Conservation (phyloP, 1,140 invertebrate genomes). For the Diploscapter pachys region DNA sequence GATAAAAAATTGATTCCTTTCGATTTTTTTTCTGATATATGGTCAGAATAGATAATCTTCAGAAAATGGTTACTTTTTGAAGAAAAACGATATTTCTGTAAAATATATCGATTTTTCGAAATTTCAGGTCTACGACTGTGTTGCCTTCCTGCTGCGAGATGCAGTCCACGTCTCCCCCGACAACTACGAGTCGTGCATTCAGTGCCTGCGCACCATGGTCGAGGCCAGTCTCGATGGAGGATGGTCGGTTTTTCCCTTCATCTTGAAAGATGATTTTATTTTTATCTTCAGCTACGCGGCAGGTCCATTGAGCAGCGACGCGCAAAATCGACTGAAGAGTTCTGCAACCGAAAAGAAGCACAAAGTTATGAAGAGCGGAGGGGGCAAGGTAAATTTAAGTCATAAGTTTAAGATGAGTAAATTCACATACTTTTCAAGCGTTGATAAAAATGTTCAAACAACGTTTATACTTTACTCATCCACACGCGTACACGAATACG, state of each 20-base stretch:
- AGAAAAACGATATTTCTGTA: too few relatives aligned
- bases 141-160: constrained; percentile 87
- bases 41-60: too few relatives aligned
- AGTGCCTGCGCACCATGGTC: constrained; percentile 84
- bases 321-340: constrained; percentile 28
- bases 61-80: too few relatives aligned
- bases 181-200: constrained; percentile 73
- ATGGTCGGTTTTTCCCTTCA: constrained; percentile 36
- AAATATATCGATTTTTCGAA: constrained; percentile 66
- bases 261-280: neutral
- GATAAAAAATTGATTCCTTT: too few relatives aligned
- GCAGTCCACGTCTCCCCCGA: constrained; percentile 86
- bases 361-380: too few relatives aligned
- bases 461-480: too few relatives aligned
- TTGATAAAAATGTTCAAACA: too few relatives aligned
- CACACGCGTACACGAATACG: too few relatives aligned
- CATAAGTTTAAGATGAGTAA: too few relatives aligned
- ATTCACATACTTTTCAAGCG: too few relatives aligned
- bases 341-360: constrained; percentile 4
- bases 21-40: too few relatives aligned
- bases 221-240: constrained; percentile 74
- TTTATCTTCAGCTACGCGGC: constrained; percentile 30
- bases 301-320: constrained; percentile 36
- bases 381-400: too few relatives aligned
- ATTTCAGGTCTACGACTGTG: constrained; percentile 38